Conservation (phyloP, 1,140 invertebrate species). For the Anastatus disparis region DNA sequence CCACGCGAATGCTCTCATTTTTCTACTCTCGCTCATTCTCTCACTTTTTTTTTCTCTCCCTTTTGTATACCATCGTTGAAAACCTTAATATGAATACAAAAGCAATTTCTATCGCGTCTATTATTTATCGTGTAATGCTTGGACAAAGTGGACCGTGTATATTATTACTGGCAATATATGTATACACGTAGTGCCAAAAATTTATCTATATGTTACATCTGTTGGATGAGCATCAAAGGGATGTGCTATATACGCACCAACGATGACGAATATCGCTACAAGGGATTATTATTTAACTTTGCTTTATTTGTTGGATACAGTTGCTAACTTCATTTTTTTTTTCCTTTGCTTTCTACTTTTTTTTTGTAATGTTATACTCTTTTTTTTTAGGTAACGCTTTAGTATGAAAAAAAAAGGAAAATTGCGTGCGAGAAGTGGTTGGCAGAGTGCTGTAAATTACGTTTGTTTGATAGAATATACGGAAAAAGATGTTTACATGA, state of each 20-base stretch:
- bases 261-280: slow-evolving; percentile 45
- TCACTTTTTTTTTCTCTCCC: not conserved
- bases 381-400: too few species aligned
- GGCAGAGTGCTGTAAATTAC: too few species aligned
- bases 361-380: too few species aligned
- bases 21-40: not conserved
- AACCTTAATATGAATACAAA: slow-evolving; percentile 65
- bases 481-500: not conserved
- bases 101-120: slow-evolving; percentile 58
- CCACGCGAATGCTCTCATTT: slow-evolving; percentile 44
- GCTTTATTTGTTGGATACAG: slow-evolving; percentile 6
- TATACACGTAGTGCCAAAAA: too few species aligned
- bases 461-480: too few species aligned
- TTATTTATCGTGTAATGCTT: slow-evolving; percentile 49
- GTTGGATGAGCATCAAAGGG: slow-evolving; percentile 24
- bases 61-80: too few species aligned
- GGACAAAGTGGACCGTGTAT: slow-evolving; percentile 43
- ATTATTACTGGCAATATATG: too few species aligned
- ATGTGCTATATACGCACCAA: slow-evolving; percentile 43
- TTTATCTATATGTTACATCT: too few species aligned
- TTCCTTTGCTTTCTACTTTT: too few species aligned
- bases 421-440: too few species aligned
- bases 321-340: not conserved
- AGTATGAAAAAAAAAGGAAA: too few species aligned
- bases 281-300: slow-evolving; percentile 53